phyloP scores from a whole-genome alignment of 2,888 invertebrate species.

The Gymnosoma rotundatum region DNA sequence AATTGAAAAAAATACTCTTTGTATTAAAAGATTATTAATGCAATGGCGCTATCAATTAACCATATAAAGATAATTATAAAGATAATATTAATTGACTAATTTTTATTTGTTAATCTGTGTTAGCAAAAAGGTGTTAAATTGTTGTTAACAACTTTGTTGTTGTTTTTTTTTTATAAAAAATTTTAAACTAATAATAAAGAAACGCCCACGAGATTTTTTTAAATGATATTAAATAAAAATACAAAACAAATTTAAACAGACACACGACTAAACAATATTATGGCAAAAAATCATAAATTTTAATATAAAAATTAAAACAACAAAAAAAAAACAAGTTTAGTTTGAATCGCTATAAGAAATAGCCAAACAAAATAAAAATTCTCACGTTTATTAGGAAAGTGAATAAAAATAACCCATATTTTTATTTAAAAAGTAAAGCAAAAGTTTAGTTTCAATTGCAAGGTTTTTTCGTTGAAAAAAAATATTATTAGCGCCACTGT shows the following conservation, averaged over 20 bases:
- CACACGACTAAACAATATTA: constrained; percentile 43
- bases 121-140: constrained; percentile 49
- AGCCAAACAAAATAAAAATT: constrained; percentile 15
- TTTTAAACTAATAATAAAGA: background rate
- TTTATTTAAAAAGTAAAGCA: too few species aligned
- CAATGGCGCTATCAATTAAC: constrained; percentile 55
- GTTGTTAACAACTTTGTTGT: constrained; percentile 16
- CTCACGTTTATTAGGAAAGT: constrained; percentile 9
- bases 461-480: too few species aligned
- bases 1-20: background rate
- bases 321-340: constrained; percentile 2
- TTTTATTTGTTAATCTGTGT: constrained; percentile 25
- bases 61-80: constrained; percentile 34
- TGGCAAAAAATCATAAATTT: constrained; percentile 10
- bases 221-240: background rate
- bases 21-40: constrained; percentile 21
- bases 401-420: background rate
- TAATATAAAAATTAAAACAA: background rate
- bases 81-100: constrained; percentile 28
- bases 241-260: constrained; percentile 5
- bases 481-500: too few species aligned
- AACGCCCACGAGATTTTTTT: constrained; percentile 40
- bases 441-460: too few species aligned
- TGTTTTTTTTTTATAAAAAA: constrained; percentile 5
- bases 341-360: background rate